Evolutionary conservation across 2,113 vertebrate genomes (phyloP).

Genomic region (Cygnus atratus): DNA sequence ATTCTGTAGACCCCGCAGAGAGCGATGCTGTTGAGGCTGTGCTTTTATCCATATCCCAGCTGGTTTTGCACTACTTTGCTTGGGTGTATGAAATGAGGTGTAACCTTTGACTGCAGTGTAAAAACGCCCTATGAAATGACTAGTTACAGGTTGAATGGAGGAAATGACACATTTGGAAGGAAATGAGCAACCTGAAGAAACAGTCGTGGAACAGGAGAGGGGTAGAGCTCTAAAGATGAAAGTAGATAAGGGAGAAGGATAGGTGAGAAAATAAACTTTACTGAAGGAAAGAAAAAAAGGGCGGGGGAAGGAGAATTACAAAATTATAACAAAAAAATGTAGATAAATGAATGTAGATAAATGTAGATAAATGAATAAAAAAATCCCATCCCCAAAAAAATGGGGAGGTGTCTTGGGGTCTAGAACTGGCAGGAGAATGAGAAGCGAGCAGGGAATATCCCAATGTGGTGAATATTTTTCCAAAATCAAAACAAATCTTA

Average conservation of each 20-base stretch:
- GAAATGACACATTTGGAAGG: background rate
- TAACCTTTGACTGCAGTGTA: background rate
- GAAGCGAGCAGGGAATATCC: conserved; percentile 14
- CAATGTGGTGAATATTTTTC: conserved; percentile 6
- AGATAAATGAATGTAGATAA: conserved; percentile 11
- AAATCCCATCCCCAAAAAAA: too few species aligned
- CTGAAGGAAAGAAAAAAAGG: background rate
- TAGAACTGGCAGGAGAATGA: background rate
- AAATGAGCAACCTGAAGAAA: background rate
- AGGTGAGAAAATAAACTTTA: background rate
- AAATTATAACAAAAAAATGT: background rate
- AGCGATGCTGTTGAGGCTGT: background rate
- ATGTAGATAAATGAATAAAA: background rate
- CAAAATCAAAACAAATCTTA: conserved; percentile 16
- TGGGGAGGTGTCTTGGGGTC: background rate
- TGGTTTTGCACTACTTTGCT: background rate
- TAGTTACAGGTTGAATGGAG: background rate
- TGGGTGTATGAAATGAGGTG: background rate
- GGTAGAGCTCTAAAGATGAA: background rate
- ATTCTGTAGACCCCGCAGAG: background rate
- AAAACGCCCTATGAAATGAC: background rate
- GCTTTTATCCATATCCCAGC: background rate
- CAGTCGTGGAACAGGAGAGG: background rate
- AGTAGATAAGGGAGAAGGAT: background rate
- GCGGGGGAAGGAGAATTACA: background rate